Percentiles rank a stretch among this genome's conserved stretches.
Conservation (phyloP, 2,888 invertebrate genomes). For the Netelia virgata region DNA sequence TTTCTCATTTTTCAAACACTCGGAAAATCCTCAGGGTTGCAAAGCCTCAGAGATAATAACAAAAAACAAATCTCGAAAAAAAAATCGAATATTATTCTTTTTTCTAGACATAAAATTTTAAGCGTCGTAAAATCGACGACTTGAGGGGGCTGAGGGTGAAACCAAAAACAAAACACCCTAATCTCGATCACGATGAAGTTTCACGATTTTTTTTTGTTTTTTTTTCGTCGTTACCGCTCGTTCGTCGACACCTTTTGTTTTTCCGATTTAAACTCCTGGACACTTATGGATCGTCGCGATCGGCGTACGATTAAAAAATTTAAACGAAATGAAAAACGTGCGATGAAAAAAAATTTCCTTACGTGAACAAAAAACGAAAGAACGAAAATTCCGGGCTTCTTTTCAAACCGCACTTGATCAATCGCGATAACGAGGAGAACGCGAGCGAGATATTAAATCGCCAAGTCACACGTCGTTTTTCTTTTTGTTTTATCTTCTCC, state of each 20-base stretch:
- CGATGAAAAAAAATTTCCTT: neutral
- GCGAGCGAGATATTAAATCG: neutral
- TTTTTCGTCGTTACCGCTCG: neutral
- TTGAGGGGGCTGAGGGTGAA: too few relatives aligned
- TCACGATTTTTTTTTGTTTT: too few relatives aligned
- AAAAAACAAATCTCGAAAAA: too few relatives aligned
- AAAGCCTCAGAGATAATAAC: too few relatives aligned
- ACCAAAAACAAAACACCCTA: too few relatives aligned
- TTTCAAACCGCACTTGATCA: neutral
- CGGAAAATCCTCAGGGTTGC: too few relatives aligned
- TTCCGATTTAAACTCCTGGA: neutral
- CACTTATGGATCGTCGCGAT: neutral
- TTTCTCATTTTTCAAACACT: neutral
- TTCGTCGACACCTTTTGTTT: conserved; percentile 36
- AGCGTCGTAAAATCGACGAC: too few relatives aligned
- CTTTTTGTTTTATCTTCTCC: neutral
- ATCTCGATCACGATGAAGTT: too few relatives aligned
- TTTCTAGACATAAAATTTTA: too few relatives aligned
- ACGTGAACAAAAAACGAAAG: neutral
- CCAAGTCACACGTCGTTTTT: too few relatives aligned
- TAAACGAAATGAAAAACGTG: neutral
- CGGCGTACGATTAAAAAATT: neutral
- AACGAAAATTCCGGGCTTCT: neutral
- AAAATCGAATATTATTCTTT: too few relatives aligned
- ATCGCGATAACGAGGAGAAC: neutral